A percentile compares a stretch with the other conserved stretches of the same genome.
phyloP scores from a whole-genome alignment of 2,113 vertebrate species.

The Ptilorrhoa leucosticta region DNA sequence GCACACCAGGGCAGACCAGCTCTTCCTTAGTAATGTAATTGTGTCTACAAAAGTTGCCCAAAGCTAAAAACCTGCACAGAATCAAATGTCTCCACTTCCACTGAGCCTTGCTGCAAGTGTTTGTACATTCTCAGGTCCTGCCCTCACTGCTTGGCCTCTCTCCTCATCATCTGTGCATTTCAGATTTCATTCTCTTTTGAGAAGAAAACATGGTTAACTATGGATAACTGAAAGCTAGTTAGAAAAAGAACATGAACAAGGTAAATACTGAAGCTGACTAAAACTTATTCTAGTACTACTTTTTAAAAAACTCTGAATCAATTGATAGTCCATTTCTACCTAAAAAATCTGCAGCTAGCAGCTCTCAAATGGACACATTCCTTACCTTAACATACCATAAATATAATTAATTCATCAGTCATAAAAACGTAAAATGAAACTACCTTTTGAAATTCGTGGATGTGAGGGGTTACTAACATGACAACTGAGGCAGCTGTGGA shows the following conservation, averaged over 20 bases:
- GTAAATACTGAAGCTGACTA: neutral
- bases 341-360: neutral
- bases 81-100: neutral
- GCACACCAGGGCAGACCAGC: neutral
- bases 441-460: conserved; percentile 87
- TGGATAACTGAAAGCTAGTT: neutral
- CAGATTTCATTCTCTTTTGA: neutral
- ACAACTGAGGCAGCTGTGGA: conserved; percentile 92
- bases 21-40: neutral
- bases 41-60: neutral
- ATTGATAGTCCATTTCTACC: neutral
- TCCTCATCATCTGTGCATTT: neutral
- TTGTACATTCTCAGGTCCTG: neutral
- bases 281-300: neutral
- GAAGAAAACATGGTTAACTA: neutral
- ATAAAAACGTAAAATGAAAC: neutral
- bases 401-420: neutral
- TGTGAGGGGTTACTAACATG: conserved; percentile 82
- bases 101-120: neutral
- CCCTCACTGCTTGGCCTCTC: neutral
- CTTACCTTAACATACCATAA: neutral
- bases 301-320: neutral
- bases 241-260: neutral
- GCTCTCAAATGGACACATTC: neutral
- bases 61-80: neutral